These are phyloP conservation scores for Drosophila neonasuta DNA, from an alignment of 2,888 invertebrate genomes.

Conservation along the genomic window DNA sequence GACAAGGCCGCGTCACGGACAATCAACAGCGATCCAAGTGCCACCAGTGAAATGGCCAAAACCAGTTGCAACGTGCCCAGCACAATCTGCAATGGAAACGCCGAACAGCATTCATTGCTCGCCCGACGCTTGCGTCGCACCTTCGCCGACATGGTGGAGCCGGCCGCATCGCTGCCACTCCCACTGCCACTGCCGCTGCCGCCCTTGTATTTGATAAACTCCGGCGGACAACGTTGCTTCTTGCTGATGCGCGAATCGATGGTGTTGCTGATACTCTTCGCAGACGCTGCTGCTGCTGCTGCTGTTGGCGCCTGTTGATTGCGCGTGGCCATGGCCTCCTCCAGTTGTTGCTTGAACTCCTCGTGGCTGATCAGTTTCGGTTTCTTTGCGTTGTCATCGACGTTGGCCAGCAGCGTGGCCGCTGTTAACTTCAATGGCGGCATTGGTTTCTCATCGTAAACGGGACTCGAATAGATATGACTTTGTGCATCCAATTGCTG, in stretches of 20 bases:
- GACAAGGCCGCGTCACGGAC: slow-evolving; percentile 80
- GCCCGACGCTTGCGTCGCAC: slow-evolving; percentile 47
- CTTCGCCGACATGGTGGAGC: slow-evolving; percentile 61
- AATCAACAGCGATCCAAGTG: slow-evolving; percentile 80
- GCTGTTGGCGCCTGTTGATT: slow-evolving; percentile 13
- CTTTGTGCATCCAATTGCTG: slow-evolving; percentile 77
- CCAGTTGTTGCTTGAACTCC: slow-evolving; percentile 79
- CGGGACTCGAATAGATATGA: slow-evolving; percentile 82
- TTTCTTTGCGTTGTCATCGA: slow-evolving; percentile 48
- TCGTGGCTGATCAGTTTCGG: slow-evolving; percentile 79
- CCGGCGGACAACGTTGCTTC: slow-evolving; percentile 80
- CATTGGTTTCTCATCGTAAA: slow-evolving; percentile 77
- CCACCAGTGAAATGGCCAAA: slow-evolving; percentile 79
- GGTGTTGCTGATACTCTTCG: slow-evolving; percentile 59
- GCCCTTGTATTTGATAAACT: slow-evolving; percentile 79
- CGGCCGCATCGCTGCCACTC: slow-evolving; percentile 38
- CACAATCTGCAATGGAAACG: slow-evolving; percentile 79
- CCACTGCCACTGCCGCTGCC: slow-evolving; percentile 55
- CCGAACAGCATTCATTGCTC: slow-evolving; percentile 75
- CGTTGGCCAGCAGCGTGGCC: slow-evolving; percentile 59
- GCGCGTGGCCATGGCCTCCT: slow-evolving; percentile 69
- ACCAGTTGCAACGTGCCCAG: slow-evolving; percentile 80
- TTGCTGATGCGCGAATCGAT: slow-evolving; percentile 80
- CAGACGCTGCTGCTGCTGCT: background rate
- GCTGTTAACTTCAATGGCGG: slow-evolving; percentile 68